Base-by-base conservation (phyloP, 2,888 invertebrate species). In the Andrena chrysosceles region DNA sequence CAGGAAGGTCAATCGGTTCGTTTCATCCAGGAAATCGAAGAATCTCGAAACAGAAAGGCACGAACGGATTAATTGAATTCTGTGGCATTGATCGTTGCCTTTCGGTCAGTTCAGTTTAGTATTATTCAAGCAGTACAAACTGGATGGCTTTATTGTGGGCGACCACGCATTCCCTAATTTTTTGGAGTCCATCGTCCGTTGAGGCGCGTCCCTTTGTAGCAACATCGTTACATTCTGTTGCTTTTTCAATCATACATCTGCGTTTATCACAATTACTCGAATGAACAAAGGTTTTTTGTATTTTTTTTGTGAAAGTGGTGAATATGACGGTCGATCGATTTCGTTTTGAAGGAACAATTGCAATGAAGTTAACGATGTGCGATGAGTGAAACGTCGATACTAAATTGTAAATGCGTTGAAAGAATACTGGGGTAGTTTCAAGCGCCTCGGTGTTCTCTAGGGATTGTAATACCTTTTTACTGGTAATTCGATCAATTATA, bases 91-190 rank as follows among this genome's bases (percentile, higher is more conserved):
- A 35, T 20, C 4, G 6, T 3, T 52, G 0, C 7, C 20, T 13
- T 16, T n/a, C 5, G 42, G 23, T 62, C 2, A n/a, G 42, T 16
- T 13, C 16, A 20, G 10, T 33, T 29, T 48, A 26, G 2, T 33
- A 48, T 26, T 59, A 35, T 4, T 72, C 42, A 31, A 60, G 10
- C 7, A 7, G 20, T 77, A 66, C 77, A n/a, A 67, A 77, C 77
- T 74, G 29, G n/a, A 77, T 60, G 5, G 74, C 74, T 66, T 60
- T 52, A 26, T 74, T 8, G 49, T 77, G 74, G 0, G 16, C 35
- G 6, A 52, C 8, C 20, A 67, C 29, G 5, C 74, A 77, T 4
- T 49, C 10, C 20, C 16, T 66, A n/a, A 77, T 33, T 5, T 35
- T 26, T 42, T 49, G 2, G 6, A 56, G 13, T 8, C 5, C 33